Conservation (phyloP, 2,797 vertebrate species). For the Anolis apletophallus region DNA sequence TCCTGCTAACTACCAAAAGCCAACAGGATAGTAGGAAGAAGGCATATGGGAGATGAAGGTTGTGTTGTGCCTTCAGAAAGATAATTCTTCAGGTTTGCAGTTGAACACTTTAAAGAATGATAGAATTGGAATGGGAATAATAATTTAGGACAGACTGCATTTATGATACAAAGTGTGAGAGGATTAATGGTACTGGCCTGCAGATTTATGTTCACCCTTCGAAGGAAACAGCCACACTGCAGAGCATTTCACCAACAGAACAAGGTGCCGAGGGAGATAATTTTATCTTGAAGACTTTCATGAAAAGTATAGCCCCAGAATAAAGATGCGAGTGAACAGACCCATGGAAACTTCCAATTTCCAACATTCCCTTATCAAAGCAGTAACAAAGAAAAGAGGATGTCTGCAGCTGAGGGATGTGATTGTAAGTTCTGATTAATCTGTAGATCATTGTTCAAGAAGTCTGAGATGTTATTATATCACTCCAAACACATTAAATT, state of each 20-base stretch:
- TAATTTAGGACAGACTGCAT: not conserved
- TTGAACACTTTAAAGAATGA: conserved; percentile 3
- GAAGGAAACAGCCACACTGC: not conserved
- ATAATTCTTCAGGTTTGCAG: not conserved
- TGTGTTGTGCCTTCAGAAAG: not conserved
- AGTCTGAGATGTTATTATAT: not conserved
- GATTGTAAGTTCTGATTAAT: not conserved
- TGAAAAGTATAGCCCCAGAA: not conserved
- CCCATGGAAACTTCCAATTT: not conserved
- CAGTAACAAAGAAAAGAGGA: not conserved
- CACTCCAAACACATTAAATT: no score
- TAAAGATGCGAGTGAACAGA: not conserved
- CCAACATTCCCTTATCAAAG: not conserved
- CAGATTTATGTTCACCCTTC: not conserved
- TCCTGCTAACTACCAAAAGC: not conserved
- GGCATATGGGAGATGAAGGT: not conserved
- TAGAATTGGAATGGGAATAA: not conserved
- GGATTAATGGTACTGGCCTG: not conserved
- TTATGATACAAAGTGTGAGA: not conserved
- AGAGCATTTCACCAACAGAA: not conserved
- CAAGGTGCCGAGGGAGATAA: not conserved
- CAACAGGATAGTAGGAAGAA: not conserved
- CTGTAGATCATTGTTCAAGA: no score
- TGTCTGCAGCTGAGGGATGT: not conserved
- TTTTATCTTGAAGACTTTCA: not conserved